Percentiles rank a stretch among this genome's conserved stretches.
Evolutionary conservation across 1,140 invertebrate species (phyloP).

Genomic region (Saccostrea cuccullata): DNA sequence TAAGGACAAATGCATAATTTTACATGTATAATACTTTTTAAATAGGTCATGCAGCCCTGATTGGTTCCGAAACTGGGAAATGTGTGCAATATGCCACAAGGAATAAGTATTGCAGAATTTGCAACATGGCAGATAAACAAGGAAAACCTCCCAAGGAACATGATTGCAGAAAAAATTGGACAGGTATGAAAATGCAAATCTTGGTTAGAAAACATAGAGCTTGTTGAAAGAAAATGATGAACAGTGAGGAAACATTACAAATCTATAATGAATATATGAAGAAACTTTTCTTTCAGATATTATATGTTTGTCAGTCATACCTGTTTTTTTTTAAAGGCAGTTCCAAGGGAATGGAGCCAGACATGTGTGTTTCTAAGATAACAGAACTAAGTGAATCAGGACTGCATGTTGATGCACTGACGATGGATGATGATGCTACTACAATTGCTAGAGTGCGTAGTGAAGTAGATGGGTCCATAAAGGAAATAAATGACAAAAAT

Average conservation of each 20-base stretch:
- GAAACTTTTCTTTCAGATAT: no score
- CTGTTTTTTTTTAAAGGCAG: no score
- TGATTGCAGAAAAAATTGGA: slow-evolving; percentile 40
- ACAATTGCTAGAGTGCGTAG: neutral
- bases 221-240: no score
- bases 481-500: slow-evolving; percentile 17
- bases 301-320: no score
- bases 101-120: neutral
- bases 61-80: neutral
- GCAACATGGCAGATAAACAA: neutral
- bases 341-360: slow-evolving; percentile 39
- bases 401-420: neutral
- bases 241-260: no score
- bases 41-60: no score
- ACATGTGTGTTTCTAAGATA: slow-evolving; percentile 26
- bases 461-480: neutral
- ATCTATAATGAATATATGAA: no score
- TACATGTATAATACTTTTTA: no score
- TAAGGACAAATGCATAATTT: no score
- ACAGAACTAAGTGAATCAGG: neutral
- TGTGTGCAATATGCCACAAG: neutral
- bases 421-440: slow-evolving; percentile 12
- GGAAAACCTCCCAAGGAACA: neutral
- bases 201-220: no score
- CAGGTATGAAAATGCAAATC: no score